Evolutionary conservation across 2,888 invertebrate genomes (phyloP), one percentile per base, ranked within the genome.

Genomic region (Ariolimax columbianus): DNA sequence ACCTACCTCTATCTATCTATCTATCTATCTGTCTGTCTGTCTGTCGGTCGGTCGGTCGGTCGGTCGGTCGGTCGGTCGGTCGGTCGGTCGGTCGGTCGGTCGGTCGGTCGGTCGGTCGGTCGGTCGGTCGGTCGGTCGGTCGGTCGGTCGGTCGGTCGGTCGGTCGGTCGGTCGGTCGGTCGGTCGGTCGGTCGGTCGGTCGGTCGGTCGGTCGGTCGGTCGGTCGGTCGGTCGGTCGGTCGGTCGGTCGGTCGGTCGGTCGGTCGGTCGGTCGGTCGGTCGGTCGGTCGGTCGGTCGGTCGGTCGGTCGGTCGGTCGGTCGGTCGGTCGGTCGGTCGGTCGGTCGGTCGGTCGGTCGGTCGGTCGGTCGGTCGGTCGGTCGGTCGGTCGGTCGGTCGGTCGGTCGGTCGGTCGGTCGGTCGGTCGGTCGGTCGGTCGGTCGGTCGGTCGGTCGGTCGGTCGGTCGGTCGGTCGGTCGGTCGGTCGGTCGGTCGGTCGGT

Each of bases 381-480:
- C 68, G 26, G 68, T 23, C 68, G 26, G 68, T 23, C 68, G 26
- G 68, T 23, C 68, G 26, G 33, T 23, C 68, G 26, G 68, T 23
- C 30, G 26, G 68, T 23, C 70, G 36, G 17, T 66, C 14, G 7
- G 26, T 59, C 59, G 17, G 36, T 59, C 1, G 17, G 63, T 51
- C 77, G 47, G 51, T 51, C 77, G 47, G 26, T 59, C 55, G 43
- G 40, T 66, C 70, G 26, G 70, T 70, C 51, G n/a, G 70, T 70
- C 72, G n/a, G n/a, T n/a, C n/a, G n/a, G n/a, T n/a, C n/a, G n/a
- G n/a, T n/a, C n/a, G n/a, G n/a, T n/a, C n/a, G n/a, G n/a, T n/a
- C n/a, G n/a, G n/a, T n/a, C n/a, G n/a, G n/a, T n/a, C n/a, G n/a
- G n/a, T n/a, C n/a, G n/a, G n/a, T n/a, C n/a, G n/a, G n/a, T n/a